Evolutionary conservation across 2,797 vertebrate genomes (phyloP).

Genomic region (Garrulus glandarius): DNA sequence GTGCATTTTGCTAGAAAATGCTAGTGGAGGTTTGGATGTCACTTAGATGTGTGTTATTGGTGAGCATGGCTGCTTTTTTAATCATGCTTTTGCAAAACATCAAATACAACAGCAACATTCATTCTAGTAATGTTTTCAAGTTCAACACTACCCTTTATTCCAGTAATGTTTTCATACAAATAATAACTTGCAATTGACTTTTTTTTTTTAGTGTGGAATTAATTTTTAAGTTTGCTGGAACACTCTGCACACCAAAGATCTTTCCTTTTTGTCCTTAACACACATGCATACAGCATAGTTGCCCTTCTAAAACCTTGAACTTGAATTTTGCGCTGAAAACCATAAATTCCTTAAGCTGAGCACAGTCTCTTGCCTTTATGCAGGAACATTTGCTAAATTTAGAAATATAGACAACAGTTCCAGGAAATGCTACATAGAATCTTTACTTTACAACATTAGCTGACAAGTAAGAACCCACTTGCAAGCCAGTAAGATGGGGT

Average conservation of each 20-base stretch:
- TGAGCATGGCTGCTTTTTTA: background rate
- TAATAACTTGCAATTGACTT: background rate
- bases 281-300: background rate
- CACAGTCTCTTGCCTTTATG: background rate
- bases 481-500: background rate
- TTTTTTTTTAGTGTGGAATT: background rate
- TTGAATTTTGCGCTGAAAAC: background rate
- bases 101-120: background rate
- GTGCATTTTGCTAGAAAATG: background rate
- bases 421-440: background rate
- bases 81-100: background rate
- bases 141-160: background rate
- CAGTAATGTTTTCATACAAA: background rate
- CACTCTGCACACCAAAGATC: background rate
- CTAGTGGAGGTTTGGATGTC: background rate
- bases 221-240: background rate
- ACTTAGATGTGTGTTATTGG: background rate
- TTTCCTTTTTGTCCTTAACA: background rate
- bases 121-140: background rate
- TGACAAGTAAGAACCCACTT: background rate
- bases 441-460: background rate
- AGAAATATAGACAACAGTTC: background rate
- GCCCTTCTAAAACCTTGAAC: background rate
- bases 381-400: slow-evolving; percentile 10
- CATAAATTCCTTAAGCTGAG: background rate